Conservation (phyloP, 2,888 invertebrate genomes). For the Leptopilina myrica region DNA sequence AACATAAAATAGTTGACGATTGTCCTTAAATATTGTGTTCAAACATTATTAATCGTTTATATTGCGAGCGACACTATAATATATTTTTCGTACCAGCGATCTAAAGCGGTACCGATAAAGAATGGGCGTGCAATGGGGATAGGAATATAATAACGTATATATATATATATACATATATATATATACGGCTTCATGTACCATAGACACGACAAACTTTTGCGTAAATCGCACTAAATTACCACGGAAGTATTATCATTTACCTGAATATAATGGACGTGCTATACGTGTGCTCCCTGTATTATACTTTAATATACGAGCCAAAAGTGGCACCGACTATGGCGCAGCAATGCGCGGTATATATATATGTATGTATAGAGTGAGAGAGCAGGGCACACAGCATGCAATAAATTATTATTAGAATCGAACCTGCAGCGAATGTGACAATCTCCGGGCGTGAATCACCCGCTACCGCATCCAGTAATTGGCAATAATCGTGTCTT, state of each 20-base stretch:
- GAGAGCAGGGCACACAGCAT: neutral
- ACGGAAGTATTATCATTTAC: constrained; percentile 39
- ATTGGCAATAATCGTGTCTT: constrained; percentile 52
- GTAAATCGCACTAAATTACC: constrained; percentile 37
- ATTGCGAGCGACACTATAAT: constrained; percentile 15
- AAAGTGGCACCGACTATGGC: constrained; percentile 43
- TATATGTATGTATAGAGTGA: constrained; percentile 5
- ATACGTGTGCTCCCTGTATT: constrained; percentile 35
- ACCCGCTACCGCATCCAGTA: constrained; percentile 42
- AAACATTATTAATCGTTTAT: neutral
- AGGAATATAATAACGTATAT: constrained; percentile 22
- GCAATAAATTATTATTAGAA: constrained; percentile 54
- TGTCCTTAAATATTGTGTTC: constrained; percentile 17
- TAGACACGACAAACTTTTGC: constrained; percentile 35
- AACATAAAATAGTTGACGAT: neutral
- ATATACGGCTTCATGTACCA: constrained; percentile 19
- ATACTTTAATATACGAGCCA: constrained; percentile 53
- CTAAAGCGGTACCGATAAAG: constrained; percentile 13
- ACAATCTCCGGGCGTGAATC: constrained; percentile 53
- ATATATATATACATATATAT: neutral
- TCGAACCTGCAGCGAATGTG: constrained; percentile 50
- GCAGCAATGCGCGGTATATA: neutral
- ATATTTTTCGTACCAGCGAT: constrained; percentile 34
- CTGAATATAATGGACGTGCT: constrained; percentile 35
- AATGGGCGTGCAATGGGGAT: constrained; percentile 7